A percentile compares a stretch with the other conserved stretches of the same genome.
Evolutionary conservation across 2,888 invertebrate species (phyloP).

Genomic region (Coleophora deauratella): DNA sequence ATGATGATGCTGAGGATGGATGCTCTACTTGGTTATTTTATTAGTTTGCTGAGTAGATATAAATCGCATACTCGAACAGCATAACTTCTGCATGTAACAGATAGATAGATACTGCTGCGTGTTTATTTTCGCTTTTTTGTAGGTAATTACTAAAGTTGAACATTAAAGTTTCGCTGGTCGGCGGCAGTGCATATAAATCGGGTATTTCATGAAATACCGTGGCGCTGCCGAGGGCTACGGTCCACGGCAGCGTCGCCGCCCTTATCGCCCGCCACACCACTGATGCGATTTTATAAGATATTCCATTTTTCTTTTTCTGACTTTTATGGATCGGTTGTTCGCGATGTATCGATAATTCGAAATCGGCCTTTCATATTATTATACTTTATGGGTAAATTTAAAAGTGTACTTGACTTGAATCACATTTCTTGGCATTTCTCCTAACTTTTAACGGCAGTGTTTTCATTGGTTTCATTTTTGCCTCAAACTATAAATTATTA

Average conservation of each 20-base stretch:
- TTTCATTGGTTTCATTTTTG: too few species aligned
- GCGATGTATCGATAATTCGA: slow-evolving; percentile 65
- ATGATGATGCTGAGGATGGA: too few species aligned
- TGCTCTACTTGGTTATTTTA: too few species aligned
- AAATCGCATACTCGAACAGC: too few species aligned
- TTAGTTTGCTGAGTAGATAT: too few species aligned
- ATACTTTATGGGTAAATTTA: slow-evolving; percentile 26
- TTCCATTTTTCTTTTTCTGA: slow-evolving; percentile 63
- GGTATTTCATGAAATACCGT: slow-evolving; percentile 69
- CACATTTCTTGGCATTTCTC: neutral
- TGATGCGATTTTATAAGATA: slow-evolving; percentile 69
- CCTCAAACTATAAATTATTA: too few species aligned
- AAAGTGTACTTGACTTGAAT: slow-evolving; percentile 1
- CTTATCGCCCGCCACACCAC: slow-evolving; percentile 64
- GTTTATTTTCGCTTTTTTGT: slow-evolving; percentile 43
- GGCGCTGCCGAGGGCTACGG: slow-evolving; percentile 63
- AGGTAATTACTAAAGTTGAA: slow-evolving; percentile 60
- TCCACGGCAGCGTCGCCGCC: slow-evolving; percentile 52
- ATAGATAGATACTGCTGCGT: slow-evolving; percentile 27
- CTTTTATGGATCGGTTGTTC: slow-evolving; percentile 68
- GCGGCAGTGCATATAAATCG: slow-evolving; percentile 66
- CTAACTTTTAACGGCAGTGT: too few species aligned
- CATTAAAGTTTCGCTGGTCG: slow-evolving; percentile 58
- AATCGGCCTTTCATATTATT: slow-evolving; percentile 51
- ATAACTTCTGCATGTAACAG: slow-evolving; percentile 28